Evolutionary conservation across 2,888 invertebrate genomes (phyloP), one percentile per base, ranked within the genome.

Genomic region (Chironomus riparius): DNA sequence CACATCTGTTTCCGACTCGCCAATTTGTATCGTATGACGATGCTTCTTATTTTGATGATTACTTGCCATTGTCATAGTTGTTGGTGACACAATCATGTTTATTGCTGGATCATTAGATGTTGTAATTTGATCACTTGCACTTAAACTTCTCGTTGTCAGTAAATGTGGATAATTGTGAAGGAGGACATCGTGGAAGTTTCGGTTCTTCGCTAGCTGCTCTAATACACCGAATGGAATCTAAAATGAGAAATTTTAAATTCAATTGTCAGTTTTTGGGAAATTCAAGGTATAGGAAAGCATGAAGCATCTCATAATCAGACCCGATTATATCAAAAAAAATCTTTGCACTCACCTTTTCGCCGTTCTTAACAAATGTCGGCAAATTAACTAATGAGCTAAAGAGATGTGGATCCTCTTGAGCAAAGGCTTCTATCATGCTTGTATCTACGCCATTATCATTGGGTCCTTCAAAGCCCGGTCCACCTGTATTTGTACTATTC

Each of bases 351-450:
- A 65, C 21, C 65, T 65, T 65, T 12, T 92, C 92, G 0, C 91
- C 91, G 78, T 91, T 90, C 69, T 89, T 88, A 78, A 94, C 89
- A 81, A 89, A 95, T 0, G 95, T 95, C 0, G 95, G 95, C 77
- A 95, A 84, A 80, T 91, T 92, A 12, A 95, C 91, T 79, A 94
- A 86, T n/a, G 94, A 94, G 80, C 90, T 91, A 80, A 89, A 92
- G 5, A 82, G 79, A n/a, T 82, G 82, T 13, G 82, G 80, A 47
- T 83, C 82, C 21, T 82, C 81, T 12, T 83, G 81, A 13, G 81
- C 73, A 24, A 79, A 78, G 68, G 77, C 71, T 22, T 78, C 77
- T 21, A 75, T 71, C 24, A 78, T 78, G 38, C 79, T 78, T 61
- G 78, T 77, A 22, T 77, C 77, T 72, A 77, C 77, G 24, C 56